Percentiles rank a stretch among this genome's conserved stretches.
phyloP scores from a whole-genome alignment of 1,140 invertebrate species.

The Laodelphax striatellus region DNA sequence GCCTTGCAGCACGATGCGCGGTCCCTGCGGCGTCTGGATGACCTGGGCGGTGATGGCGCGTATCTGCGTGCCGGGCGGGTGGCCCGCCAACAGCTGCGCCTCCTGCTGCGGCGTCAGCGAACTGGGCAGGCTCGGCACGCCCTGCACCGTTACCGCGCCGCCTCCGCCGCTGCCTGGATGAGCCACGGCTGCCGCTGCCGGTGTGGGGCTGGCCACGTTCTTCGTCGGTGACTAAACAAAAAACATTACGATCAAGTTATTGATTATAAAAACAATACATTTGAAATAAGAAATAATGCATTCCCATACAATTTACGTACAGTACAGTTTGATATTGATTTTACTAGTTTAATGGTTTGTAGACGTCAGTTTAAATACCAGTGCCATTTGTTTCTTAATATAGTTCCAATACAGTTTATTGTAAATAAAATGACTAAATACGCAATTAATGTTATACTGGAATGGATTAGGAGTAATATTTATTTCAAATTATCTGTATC shows the following conservation, averaged over 20 bases:
- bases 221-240: not conserved
- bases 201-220: not conserved
- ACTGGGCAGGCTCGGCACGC: not conserved
- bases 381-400: too few species aligned
- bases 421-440: too few species aligned
- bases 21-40: constrained; percentile 68
- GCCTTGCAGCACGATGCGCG: constrained; percentile 71
- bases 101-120: constrained; percentile 18
- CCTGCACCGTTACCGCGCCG: constrained; percentile 6
- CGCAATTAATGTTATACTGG: too few species aligned
- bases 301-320: too few species aligned
- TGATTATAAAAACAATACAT: too few species aligned
- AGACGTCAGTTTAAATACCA: too few species aligned
- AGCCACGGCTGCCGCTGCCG: not conserved
- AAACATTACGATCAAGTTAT: not conserved
- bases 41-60: constrained; percentile 74
- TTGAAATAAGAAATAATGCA: too few species aligned
- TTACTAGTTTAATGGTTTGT: too few species aligned
- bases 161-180: not conserved
- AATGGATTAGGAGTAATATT: too few species aligned
- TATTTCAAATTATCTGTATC: too few species aligned
- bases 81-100: constrained; percentile 49
- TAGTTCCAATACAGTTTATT: too few species aligned
- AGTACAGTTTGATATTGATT: too few species aligned
- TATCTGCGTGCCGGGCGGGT: constrained; percentile 74